phyloP scores from a whole-genome alignment of 2,113 vertebrate species.

The Eurystomus gularis region DNA sequence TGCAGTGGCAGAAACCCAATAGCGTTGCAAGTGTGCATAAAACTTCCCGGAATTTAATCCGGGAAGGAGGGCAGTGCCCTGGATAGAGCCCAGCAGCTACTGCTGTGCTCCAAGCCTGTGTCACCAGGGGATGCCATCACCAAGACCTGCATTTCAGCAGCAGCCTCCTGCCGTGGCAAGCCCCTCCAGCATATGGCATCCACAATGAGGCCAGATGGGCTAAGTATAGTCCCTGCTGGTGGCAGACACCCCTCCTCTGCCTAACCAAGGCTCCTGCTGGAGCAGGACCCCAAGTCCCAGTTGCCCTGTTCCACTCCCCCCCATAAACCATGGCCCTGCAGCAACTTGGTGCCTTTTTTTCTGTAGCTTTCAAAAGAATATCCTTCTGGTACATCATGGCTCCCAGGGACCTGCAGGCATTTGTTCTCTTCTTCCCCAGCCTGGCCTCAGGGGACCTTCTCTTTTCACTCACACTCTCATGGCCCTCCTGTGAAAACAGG shows the following conservation, averaged over 20 bases:
- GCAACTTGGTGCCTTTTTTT: background rate
- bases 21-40: background rate
- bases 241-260: background rate
- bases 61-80: background rate
- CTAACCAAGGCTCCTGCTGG: fast-evolving
- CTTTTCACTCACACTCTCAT: background rate
- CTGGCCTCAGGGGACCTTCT: background rate
- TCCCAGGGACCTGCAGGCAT: background rate
- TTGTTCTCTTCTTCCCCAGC: background rate
- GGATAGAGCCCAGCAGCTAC: background rate
- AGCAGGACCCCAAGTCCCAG: background rate
- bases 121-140: background rate
- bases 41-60: background rate
- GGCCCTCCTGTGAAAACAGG: background rate
- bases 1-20: background rate
- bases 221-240: background rate
- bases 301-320: fast-evolving
- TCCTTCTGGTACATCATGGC: background rate
- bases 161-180: background rate
- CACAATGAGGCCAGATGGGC: fast-evolving
- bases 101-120: fast-evolving
- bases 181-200: background rate
- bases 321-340: no score
- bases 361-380: background rate
- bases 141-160: background rate